These are phyloP conservation scores for Mystacornis crossleyi DNA, from an alignment of 2,113 vertebrate genomes.

Conservation along the genomic window DNA sequence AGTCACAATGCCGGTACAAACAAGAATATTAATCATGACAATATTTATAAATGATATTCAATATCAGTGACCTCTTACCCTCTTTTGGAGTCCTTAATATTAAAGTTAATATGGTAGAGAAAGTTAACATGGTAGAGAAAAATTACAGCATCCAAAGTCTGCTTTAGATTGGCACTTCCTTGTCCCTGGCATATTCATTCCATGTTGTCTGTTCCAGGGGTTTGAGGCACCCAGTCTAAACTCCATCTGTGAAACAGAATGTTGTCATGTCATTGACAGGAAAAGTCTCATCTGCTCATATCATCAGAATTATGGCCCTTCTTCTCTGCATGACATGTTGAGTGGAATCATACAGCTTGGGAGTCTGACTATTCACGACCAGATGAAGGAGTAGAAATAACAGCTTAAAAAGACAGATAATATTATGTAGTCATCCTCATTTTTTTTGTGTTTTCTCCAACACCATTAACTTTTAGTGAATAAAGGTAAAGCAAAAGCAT, in stretches of 20 bases:
- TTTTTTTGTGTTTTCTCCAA: not conserved
- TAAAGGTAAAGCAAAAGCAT: not conserved
- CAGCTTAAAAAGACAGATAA: not conserved
- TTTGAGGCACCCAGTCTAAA: not conserved
- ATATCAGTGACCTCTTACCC: not conserved
- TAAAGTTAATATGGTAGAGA: not conserved
- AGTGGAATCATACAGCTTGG: not conserved
- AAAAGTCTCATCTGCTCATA: not conserved
- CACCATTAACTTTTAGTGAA: not conserved
- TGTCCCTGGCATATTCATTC: not conserved
- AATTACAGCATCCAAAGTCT: not conserved
- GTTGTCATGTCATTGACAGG: not conserved
- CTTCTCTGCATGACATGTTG: not conserved
- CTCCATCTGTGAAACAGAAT: not conserved
- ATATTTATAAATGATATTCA: not conserved
- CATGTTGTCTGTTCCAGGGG: not conserved
- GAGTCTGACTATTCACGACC: not conserved
- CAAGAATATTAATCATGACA: not conserved
- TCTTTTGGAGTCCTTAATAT: not conserved
- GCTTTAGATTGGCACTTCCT: not conserved
- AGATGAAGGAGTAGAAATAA: not conserved
- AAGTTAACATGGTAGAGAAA: not conserved
- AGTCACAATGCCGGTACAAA: not conserved
- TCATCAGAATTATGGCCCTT: not conserved
- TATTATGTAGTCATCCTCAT: not conserved